phyloP scores from a whole-genome alignment of 2,797 vertebrate species.

The Mormyrops attenuatus region DNA sequence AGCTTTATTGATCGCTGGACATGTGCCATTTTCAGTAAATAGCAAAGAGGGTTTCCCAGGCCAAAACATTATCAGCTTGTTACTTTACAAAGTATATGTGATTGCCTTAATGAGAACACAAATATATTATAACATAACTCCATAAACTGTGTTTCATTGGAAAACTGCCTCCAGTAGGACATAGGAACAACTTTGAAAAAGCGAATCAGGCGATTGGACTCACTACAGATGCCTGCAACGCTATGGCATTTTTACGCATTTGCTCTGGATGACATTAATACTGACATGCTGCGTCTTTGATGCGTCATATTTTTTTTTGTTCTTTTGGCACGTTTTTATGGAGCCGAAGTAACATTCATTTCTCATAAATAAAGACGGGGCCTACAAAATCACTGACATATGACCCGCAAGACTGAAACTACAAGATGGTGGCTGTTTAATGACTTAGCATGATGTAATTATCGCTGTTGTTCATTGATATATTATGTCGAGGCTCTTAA shows the following conservation, averaged over 20 bases:
- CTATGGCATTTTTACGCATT: neutral
- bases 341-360: neutral
- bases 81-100: neutral
- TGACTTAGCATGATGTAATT: neutral
- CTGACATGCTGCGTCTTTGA: neutral
- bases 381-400: neutral
- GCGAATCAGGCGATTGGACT: neutral
- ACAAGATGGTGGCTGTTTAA: conserved; percentile 7
- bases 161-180: neutral
- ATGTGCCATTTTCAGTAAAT: neutral
- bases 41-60: neutral
- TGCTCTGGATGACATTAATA: neutral
- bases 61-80: conserved; percentile 8
- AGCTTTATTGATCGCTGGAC: neutral
- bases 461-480: neutral
- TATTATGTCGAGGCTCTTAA: neutral
- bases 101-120: neutral
- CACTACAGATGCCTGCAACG: neutral
- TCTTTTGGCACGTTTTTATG: neutral
- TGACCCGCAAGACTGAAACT: neutral
- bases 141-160: neutral
- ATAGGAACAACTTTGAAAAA: neutral
- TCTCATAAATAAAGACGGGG: neutral
- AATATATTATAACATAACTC: neutral
- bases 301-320: neutral